Conservation (phyloP, 2,113 vertebrate genomes). For the Oryzias celebensis region DNA sequence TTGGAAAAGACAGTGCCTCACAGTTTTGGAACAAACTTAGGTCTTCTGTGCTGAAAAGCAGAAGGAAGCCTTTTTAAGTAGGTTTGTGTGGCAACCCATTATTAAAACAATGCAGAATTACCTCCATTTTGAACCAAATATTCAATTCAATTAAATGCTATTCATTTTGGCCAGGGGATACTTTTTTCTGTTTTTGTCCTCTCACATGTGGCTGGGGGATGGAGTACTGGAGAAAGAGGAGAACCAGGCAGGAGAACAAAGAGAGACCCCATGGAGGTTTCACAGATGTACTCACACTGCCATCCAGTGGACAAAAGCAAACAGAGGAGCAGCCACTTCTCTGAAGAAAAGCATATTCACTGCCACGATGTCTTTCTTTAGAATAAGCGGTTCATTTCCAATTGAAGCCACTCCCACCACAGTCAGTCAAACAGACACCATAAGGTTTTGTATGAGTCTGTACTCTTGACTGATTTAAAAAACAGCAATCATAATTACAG, state of each 20-base stretch:
- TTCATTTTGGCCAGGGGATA: conserved; percentile 82
- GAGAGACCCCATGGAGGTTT: conserved; percentile 37
- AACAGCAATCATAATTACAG: too few relatives aligned
- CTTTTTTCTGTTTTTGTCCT: conserved; percentile 67
- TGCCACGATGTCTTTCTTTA: background rate
- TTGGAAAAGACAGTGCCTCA: conserved; percentile 51
- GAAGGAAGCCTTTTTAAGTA: conserved; percentile 60
- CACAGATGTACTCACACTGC: conserved; percentile 75
- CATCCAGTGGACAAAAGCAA: conserved; percentile 66
- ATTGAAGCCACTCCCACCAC: too few relatives aligned
- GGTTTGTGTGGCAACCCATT: conserved; percentile 67
- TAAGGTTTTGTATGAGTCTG: too few relatives aligned
- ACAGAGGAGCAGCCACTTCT: background rate
- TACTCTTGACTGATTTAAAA: too few relatives aligned
- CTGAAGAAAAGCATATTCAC: background rate
- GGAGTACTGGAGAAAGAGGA: conserved; percentile 37
- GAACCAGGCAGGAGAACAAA: conserved; percentile 79
- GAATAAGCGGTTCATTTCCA: too few relatives aligned
- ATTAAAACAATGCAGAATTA: conserved; percentile 72
- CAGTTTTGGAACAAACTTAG: conserved; percentile 60
- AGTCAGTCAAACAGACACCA: too few relatives aligned
- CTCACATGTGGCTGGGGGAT: conserved; percentile 57
- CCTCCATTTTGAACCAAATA: conserved; percentile 81
- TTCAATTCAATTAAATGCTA: conserved; percentile 84
- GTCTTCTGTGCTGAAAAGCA: conserved; percentile 57